Evolutionary conservation across 2,888 invertebrate species (phyloP).

Genomic region (Eristalis arbustorum): DNA sequence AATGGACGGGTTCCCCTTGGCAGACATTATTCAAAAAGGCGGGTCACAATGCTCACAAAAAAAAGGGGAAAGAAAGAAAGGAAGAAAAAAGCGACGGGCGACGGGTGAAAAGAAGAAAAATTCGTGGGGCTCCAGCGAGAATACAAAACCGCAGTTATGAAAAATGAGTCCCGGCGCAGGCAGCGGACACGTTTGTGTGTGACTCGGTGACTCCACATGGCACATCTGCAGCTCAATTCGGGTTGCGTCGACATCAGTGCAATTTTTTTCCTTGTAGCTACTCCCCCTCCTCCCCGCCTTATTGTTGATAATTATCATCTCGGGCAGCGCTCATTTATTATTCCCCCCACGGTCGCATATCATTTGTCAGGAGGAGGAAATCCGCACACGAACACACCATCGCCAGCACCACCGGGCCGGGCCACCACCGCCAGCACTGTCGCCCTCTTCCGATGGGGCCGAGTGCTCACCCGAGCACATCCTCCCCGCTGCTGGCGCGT

Average conservation of each 20-base stretch:
- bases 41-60: conserved; percentile 23
- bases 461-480: not conserved
- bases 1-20: conserved; percentile 16
- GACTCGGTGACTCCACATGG: conserved; percentile 40
- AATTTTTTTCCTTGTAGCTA: conserved; percentile 28
- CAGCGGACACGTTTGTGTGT: not conserved
- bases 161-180: conserved; percentile 44
- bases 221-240: conserved; percentile 60
- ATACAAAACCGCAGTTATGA: conserved; percentile 65
- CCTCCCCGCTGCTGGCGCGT: conserved; percentile 45
- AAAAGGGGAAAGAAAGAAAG: too few species aligned
- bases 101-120: not conserved
- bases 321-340: conserved; percentile 66
- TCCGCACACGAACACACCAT: conserved; percentile 58
- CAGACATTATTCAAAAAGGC: conserved; percentile 62
- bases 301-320: conserved; percentile 66
- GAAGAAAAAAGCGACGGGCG: not conserved
- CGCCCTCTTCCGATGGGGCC: conserved; percentile 8
- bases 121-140: not conserved
- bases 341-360: conserved; percentile 68
- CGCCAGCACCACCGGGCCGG: not conserved
- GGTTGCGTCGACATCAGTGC: conserved; percentile 35
- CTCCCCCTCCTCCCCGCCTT: not conserved
- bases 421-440: not conserved
- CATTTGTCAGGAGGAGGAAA: conserved; percentile 69